A percentile compares a stretch with the other conserved stretches of the same genome.
Conservation (phyloP, 2,888 invertebrate species). For the Phania funesta region DNA sequence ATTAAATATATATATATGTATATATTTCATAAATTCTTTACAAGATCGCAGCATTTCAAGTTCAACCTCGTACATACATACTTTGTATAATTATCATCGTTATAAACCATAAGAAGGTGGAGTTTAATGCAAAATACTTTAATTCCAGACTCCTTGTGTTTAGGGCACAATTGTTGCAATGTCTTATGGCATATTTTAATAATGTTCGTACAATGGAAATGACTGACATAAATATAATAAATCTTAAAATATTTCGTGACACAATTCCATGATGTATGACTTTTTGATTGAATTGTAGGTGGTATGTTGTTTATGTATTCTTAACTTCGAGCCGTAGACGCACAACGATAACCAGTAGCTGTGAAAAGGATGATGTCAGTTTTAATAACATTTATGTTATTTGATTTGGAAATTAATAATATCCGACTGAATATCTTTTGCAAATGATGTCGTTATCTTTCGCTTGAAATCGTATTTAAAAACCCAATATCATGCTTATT, state of each 20-base stretch:
- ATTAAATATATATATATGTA: no score
- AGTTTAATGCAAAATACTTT: conserved; percentile 39
- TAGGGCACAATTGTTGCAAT: conserved; percentile 35
- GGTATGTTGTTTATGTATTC: conserved; percentile 5
- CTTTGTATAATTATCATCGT: conserved; percentile 17
- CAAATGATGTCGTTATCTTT: conserved; percentile 46
- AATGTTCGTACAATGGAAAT: conserved; percentile 39
- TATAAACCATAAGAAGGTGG: conserved; percentile 26
- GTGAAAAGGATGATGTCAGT: conserved; percentile 69
- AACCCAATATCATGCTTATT: conserved; percentile 45
- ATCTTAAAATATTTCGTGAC: conserved; percentile 58
- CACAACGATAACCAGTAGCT: conserved; percentile 40
- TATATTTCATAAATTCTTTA: no score
- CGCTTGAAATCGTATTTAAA: conserved; percentile 26
- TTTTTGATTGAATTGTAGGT: conserved; percentile 63
- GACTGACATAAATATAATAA: conserved; percentile 62
- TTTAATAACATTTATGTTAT: conserved; percentile 21
- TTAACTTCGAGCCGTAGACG: neutral
- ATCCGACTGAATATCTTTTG: conserved; percentile 35
- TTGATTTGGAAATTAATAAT: conserved; percentile 32
- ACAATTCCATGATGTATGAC: conserved; percentile 69
- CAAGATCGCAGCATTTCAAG: neutral
- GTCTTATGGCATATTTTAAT: conserved; percentile 41
- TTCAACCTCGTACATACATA: neutral
- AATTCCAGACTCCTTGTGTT: conserved; percentile 46